Evolutionary conservation across 1,140 invertebrate genomes (phyloP), one percentile per base, ranked within the genome.

Genomic region (Hypsibius dujardini): DNA sequence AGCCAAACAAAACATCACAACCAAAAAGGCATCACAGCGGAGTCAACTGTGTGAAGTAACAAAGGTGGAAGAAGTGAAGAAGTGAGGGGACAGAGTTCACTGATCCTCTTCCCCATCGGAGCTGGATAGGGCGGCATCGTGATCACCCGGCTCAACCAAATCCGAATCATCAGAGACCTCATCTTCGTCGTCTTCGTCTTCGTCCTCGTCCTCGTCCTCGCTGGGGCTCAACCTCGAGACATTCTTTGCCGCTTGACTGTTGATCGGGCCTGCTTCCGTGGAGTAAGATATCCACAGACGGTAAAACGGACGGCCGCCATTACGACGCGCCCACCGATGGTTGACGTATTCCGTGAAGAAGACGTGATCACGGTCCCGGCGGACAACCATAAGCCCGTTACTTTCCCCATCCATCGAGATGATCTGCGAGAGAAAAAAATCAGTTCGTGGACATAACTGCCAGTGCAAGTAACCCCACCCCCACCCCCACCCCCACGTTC

Each of bases 291-390:
- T 42, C 62, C 62, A 67, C 7, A 67, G 62, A 12, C 62, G 62
- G 62, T 67, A 67, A 42, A 67, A 67, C 12, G 62, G 62, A 12
- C 62, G 62, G 7, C 62, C 62, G 42, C 42, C 62, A 12, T 12
- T 45, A 7, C 62, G 62, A 15, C 62, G 12, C 3, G 42, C 62
- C 62, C 62, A 67, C 3, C 62, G 62, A 67, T 67, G 62, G 42
- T 67, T 67, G 42, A 67, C 62, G 62, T 67, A 67, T 3, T 67
- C 62, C 42, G 62, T 67, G 62, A 15, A 67, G 42, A 67, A 67
- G 42, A 67, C 62, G 42, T 15, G 12, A 42, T 3, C 12, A 15
- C 45, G 12, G 3, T 67, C 62, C 3, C 62, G 62, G 3, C 42
- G 12, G 42, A 67, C 62, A 12, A 67, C 45, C 7, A 7, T 12